Conservation (phyloP, 2,113 vertebrate species). For the Thunnus maccoyii region DNA sequence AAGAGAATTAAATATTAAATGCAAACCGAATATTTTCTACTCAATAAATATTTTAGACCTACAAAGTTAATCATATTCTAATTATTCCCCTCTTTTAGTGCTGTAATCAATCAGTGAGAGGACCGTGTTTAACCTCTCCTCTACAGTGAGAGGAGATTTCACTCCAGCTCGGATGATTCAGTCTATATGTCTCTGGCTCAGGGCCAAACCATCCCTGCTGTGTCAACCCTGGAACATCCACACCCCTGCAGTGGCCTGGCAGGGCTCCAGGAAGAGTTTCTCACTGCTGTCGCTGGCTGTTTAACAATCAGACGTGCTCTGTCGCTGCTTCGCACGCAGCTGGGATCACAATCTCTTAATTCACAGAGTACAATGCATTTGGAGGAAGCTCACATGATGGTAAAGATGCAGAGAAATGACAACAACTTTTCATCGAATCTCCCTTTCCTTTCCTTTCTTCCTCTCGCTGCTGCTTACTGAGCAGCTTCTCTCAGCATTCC, state of each 20-base stretch:
- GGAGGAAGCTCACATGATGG: neutral
- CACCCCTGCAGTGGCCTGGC: constrained; percentile 65
- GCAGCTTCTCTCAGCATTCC: constrained; percentile 36
- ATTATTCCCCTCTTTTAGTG: neutral
- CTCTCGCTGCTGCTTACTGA: neutral
- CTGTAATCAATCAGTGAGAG: constrained; percentile 28
- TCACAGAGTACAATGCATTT: neutral
- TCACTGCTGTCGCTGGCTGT: constrained; percentile 45
- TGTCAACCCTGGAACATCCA: constrained; percentile 46
- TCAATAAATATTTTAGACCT: constrained; percentile 7
- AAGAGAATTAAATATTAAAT: neutral
- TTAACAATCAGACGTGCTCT: constrained; percentile 17
- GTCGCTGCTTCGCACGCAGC: constrained; percentile 16
- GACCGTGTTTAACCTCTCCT: constrained; percentile 2
- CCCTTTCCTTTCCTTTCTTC: neutral
- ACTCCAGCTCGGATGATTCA: constrained; percentile 9
- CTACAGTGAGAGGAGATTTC: constrained; percentile 2
- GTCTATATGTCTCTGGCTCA: constrained; percentile 44
- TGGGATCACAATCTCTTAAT: constrained; percentile 22
- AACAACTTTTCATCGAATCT: neutral
- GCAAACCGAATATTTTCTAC: neutral
- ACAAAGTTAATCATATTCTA: constrained; percentile 11
- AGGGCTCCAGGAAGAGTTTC: constrained; percentile 51
- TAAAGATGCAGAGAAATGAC: constrained; percentile 5
- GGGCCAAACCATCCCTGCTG: constrained; percentile 36